A percentile compares a stretch with the other conserved stretches of the same genome.
Evolutionary conservation across 1,140 invertebrate genomes (phyloP).

Genomic region (Camponotus floridanus): DNA sequence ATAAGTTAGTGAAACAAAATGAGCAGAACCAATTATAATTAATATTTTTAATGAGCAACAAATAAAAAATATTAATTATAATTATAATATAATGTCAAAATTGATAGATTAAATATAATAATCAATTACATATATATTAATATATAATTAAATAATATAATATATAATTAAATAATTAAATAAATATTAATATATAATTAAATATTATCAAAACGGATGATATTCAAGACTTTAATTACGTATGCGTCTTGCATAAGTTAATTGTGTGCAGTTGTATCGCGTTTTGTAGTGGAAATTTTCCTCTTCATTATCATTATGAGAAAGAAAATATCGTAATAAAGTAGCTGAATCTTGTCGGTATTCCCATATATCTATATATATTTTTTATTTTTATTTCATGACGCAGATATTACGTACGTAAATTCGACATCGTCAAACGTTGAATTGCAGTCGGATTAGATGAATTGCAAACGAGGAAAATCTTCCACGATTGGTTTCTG

Average conservation of each 20-base stretch:
- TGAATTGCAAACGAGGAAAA: conserved; percentile 17
- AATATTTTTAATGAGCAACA: too few species aligned
- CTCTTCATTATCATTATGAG: neutral
- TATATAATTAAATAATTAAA: too few species aligned
- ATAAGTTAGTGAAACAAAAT: too few species aligned
- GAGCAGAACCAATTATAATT: too few species aligned
- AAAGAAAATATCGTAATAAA: neutral
- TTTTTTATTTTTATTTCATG: neutral
- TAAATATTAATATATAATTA: too few species aligned
- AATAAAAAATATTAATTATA: too few species aligned
- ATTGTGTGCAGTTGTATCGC: neutral
- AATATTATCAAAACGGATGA: neutral
- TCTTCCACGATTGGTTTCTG: neutral
- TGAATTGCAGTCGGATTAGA: neutral
- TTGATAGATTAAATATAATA: too few species aligned
- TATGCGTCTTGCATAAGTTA: neutral
- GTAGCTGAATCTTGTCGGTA: neutral
- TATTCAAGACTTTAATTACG: neutral
- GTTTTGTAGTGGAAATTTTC: neutral
- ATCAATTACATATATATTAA: too few species aligned
- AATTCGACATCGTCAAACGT: conserved; percentile 21
- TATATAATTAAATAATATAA: too few species aligned
- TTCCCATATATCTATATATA: neutral
- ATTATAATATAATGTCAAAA: too few species aligned
- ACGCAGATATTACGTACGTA: conserved; percentile 11